Percentiles rank a stretch among this genome's conserved stretches.
phyloP scores from a whole-genome alignment of 2,797 vertebrate species.

The Scarus forsteni region DNA sequence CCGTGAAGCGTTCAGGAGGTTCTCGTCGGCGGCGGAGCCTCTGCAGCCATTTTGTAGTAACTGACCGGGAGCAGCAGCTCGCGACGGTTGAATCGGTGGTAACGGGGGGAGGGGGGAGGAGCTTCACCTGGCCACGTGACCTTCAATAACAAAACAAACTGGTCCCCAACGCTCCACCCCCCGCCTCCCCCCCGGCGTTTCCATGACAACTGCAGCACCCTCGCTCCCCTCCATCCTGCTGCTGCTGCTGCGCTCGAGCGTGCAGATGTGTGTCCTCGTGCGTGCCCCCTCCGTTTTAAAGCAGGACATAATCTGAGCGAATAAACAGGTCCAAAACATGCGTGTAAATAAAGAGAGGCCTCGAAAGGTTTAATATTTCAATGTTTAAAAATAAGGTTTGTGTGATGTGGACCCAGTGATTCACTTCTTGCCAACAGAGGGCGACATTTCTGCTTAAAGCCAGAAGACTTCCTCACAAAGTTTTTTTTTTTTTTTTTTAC shows the following conservation, averaged over 20 bases:
- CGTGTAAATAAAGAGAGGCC: background rate
- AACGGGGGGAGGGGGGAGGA: slow-evolving; percentile 75
- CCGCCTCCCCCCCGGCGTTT: slow-evolving; percentile 55
- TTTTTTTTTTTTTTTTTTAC: background rate
- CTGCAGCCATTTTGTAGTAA: slow-evolving; percentile 89
- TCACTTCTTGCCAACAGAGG: slow-evolving; percentile 69
- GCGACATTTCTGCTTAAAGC: slow-evolving; percentile 52
- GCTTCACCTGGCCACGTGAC: slow-evolving; percentile 79
- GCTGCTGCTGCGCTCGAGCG: slow-evolving; percentile 13
- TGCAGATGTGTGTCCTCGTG: slow-evolving; percentile 19
- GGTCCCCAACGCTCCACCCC: slow-evolving; percentile 58
- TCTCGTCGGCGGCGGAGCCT: slow-evolving; percentile 75
- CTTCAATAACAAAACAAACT: slow-evolving; percentile 85
- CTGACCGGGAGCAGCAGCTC: slow-evolving; percentile 83
- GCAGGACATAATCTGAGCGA: background rate
- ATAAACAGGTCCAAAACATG: no score
- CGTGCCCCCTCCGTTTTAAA: background rate
- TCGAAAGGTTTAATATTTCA: background rate
- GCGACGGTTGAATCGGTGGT: slow-evolving; percentile 78
- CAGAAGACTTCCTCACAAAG: no score
- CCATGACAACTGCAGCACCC: slow-evolving; percentile 78
- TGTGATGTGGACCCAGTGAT: background rate
- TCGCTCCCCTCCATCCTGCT: slow-evolving; percentile 9
- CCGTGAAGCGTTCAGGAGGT: slow-evolving; percentile 78
- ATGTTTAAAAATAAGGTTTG: background rate